Base-by-base conservation (phyloP, 2,113 vertebrate genomes). In the Boulengeromyrus knoepffleri region DNA sequence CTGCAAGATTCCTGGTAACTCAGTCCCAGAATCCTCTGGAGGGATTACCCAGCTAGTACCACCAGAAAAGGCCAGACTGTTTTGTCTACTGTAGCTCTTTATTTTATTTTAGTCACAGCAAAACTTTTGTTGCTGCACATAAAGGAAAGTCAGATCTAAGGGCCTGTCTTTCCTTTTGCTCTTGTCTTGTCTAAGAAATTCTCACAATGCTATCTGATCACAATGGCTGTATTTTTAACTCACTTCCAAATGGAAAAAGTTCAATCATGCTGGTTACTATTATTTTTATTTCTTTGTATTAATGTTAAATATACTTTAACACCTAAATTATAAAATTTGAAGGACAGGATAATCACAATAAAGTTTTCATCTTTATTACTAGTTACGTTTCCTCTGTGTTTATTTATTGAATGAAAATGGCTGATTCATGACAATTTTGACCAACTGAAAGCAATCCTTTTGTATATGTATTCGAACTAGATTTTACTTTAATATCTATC, bases 311-410 rank as follows among this genome's bases (percentile, higher is more conserved):
- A 95, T 70, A 70, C 1, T 1, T 13, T 70, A 1, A 12, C 62
- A 70, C 95, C 95, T 96, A 95, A 96, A 95, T 96, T 96, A 96
- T 95, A 94, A 94, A 93, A 96, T 94, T 80, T 80, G 74, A 80
- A 80, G 74, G 74, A 80, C 74, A 36, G 94, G 94, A 94, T 94
- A 95, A 95, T 94, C 93, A 77, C 93, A 95, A 94, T 95, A 95
- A 94, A 46, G 21, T 47, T 85, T 46, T 85, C 83, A 47, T 47
- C 83, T 46, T 12, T 85, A 46, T 24, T 85, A 12, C 13, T 45
- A n/a, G 36, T 42, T 46, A 85, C 2, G 0, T 77, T 39, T 36
- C 15, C 21, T 85, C 80, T 47, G 45, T 84, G 45, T 85, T 47
- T 47, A 47, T 85, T 85, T 85, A 47, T 47, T 45, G 24, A 85